A percentile compares a stretch with the other conserved stretches of the same genome.
phyloP scores from a whole-genome alignment of 2,113 vertebrate genomes.

The Nansenia antarctica region DNA sequence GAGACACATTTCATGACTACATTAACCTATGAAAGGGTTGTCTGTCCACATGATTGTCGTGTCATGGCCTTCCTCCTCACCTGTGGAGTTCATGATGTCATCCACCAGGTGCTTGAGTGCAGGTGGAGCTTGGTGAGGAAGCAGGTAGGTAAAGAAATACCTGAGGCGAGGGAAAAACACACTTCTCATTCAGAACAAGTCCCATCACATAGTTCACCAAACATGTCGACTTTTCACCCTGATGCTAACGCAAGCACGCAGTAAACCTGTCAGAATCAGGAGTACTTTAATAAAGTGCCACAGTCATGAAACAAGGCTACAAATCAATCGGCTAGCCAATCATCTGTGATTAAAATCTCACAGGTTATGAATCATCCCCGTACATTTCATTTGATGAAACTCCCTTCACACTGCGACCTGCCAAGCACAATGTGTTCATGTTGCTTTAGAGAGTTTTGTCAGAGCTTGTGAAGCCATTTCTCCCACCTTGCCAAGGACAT shows the following conservation, averaged over 20 bases:
- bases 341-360: too few relatives aligned
- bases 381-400: too few relatives aligned
- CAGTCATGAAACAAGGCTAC: neutral
- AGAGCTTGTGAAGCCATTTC: slow-evolving; percentile 27
- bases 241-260: slow-evolving; percentile 49
- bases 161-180: slow-evolving; percentile 67
- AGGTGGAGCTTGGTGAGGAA: slow-evolving; percentile 86
- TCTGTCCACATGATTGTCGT: too few relatives aligned
- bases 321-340: neutral
- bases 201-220: slow-evolving; percentile 49
- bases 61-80: slow-evolving; percentile 65
- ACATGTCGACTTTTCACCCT: slow-evolving; percentile 47
- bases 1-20: too few relatives aligned
- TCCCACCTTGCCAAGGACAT: slow-evolving; percentile 20
- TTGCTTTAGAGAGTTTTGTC: neutral
- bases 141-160: slow-evolving; percentile 92
- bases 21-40: too few relatives aligned
- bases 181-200: slow-evolving; percentile 38
- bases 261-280: slow-evolving; percentile 58
- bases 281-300: neutral
- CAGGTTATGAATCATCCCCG: too few relatives aligned
- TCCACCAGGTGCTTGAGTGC: slow-evolving; percentile 80
- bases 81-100: slow-evolving; percentile 88
- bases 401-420: too few relatives aligned
- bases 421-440: too few relatives aligned